These are phyloP conservation scores for Megaceryle torquata DNA, from an alignment of 2,113 vertebrate species.

Conservation along the genomic window DNA sequence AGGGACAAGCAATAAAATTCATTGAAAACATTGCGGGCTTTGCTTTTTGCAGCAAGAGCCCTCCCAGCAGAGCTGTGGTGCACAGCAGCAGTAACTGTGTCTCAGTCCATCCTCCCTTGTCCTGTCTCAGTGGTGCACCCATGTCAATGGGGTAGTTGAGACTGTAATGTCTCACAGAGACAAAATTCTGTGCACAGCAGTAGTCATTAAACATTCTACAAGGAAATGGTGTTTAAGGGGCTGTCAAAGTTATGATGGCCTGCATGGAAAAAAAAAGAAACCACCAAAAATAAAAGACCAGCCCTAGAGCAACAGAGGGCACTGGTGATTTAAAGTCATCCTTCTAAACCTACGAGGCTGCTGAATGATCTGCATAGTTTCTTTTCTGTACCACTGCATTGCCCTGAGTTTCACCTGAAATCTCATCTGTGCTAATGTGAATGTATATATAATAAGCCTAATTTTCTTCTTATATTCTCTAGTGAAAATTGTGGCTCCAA, in stretches of 20 bases:
- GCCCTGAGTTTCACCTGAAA: neutral
- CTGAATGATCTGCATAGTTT: neutral
- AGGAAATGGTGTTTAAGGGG: neutral
- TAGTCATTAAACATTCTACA: neutral
- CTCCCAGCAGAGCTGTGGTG: neutral
- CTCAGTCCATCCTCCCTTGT: neutral
- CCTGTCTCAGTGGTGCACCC: accelerated
- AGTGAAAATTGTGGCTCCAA: neutral
- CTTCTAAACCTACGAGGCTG: neutral
- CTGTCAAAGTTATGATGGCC: neutral
- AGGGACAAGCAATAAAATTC: neutral
- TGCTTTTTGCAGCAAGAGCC: neutral
- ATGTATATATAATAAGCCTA: neutral
- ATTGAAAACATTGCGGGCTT: neutral
- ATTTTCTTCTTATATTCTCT: neutral
- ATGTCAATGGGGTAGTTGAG: neutral
- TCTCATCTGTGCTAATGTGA: neutral
- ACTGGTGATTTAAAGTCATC: constrained; percentile 39
- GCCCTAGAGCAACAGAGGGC: constrained; percentile 16
- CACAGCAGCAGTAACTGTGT: accelerated
- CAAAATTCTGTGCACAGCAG: neutral
- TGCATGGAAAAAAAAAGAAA: neutral
- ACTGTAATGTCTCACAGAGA: neutral
- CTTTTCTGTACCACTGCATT: neutral
- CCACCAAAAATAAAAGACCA: neutral